phyloP scores from a whole-genome alignment of 1,140 invertebrate genomes.

The Pachypeltis micranthus region DNA sequence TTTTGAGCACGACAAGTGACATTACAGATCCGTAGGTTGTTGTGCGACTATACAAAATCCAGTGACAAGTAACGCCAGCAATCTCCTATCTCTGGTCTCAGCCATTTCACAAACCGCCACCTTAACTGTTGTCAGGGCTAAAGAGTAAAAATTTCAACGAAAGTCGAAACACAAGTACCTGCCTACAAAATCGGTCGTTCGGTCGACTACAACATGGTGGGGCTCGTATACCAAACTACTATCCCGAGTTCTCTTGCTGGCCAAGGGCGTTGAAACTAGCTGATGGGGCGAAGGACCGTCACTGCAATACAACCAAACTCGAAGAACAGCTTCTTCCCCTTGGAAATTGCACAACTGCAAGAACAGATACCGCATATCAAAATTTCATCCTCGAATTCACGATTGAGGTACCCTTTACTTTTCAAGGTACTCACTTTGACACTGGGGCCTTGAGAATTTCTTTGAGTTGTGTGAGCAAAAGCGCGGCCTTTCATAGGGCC shows the following conservation, averaged over 20 bases:
- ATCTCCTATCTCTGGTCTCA: too few species aligned
- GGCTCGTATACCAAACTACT: neutral
- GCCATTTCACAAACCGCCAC: too few species aligned
- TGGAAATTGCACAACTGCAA: neutral
- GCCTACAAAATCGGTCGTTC: neutral
- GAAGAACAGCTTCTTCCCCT: neutral
- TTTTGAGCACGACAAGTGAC: too few species aligned
- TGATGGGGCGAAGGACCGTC: neutral
- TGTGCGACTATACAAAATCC: too few species aligned
- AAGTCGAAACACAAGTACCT: too few species aligned
- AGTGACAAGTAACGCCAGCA: too few species aligned
- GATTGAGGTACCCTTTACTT: too few species aligned
- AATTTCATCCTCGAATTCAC: too few species aligned
- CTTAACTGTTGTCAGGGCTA: too few species aligned
- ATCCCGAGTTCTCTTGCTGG: neutral
- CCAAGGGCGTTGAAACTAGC: neutral
- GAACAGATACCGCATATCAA: too few species aligned
- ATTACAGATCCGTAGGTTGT: too few species aligned
- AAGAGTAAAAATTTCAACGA: too few species aligned
- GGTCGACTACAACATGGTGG: neutral
- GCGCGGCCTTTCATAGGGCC: neutral
- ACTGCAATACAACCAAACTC: neutral
- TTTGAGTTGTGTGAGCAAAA: neutral
- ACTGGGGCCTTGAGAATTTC: neutral
- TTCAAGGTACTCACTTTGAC: neutral